These are phyloP conservation scores for Pangasius mekongensis DNA, from an alignment of 2,797 vertebrate genomes.

Conservation along the genomic window DNA sequence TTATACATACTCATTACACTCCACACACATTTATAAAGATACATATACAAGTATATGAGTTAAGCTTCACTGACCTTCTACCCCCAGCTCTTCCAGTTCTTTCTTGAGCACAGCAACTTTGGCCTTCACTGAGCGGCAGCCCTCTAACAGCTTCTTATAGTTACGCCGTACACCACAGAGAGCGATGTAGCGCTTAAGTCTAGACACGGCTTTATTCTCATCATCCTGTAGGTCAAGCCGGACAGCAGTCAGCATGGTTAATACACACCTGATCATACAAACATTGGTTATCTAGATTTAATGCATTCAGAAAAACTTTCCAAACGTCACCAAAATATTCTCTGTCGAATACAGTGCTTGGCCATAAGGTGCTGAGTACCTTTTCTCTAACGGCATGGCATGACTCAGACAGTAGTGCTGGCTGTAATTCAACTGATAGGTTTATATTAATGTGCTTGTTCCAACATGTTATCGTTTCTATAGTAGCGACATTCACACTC, in stretches of 20 bases:
- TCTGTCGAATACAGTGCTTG: neutral
- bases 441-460: neutral
- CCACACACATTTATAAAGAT: neutral
- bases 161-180: slow-evolving; percentile 82
- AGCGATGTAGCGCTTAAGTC: slow-evolving; percentile 84
- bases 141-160: slow-evolving; percentile 83
- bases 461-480: neutral
- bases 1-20: neutral
- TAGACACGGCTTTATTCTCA: slow-evolving; percentile 73
- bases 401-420: neutral
- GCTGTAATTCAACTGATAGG: neutral
- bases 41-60: neutral
- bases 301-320: neutral
- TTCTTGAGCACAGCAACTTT: slow-evolving; percentile 76
- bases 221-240: slow-evolving; percentile 56
- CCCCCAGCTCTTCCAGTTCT: slow-evolving; percentile 82
- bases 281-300: neutral
- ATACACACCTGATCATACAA: neutral
- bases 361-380: neutral
- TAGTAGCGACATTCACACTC: neutral
- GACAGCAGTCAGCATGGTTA: neutral
- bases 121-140: slow-evolving; percentile 73
- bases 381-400: neutral
- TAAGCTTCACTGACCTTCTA: slow-evolving; percentile 68
- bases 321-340: neutral